These are phyloP conservation scores for Coremacera marginata DNA, from an alignment of 2,888 invertebrate genomes.

Conservation along the genomic window DNA sequence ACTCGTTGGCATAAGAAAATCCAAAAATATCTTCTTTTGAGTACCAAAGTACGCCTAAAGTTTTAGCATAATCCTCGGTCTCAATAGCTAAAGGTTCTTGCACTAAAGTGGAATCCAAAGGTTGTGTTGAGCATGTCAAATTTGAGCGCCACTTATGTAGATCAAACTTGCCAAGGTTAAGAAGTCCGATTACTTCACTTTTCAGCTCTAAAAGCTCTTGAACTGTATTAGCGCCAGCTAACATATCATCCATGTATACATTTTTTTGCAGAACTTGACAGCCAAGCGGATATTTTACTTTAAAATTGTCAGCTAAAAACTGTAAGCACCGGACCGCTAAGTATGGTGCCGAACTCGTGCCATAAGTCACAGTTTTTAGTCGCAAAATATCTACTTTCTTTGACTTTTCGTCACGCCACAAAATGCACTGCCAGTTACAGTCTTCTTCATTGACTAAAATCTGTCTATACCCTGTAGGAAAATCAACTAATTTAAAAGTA, in stretches of 20 bases:
- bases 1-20: not conserved
- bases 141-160: conserved; percentile 13
- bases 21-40: not conserved
- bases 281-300: not conserved
- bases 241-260: conserved; percentile 16
- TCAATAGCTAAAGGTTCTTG: not conserved
- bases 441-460: no score
- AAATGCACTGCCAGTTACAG: no score
- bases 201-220: not conserved
- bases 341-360: not conserved
- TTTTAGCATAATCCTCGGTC: not conserved
- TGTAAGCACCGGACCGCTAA: not conserved
- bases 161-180: not conserved
- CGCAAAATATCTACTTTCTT: no score
- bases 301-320: not conserved
- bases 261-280: not conserved
- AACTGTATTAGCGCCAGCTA: not conserved
- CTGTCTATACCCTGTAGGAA: no score
- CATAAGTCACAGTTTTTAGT: conserved; percentile 33
- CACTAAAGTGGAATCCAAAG: not conserved
- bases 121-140: not conserved
- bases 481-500: no score
- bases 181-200: not conserved
- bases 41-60: not conserved
- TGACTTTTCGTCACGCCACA: no score